These are phyloP conservation scores for Acrocephalus kingi DNA, from an alignment of 2,113 vertebrate genomes.

Conservation along the genomic window DNA sequence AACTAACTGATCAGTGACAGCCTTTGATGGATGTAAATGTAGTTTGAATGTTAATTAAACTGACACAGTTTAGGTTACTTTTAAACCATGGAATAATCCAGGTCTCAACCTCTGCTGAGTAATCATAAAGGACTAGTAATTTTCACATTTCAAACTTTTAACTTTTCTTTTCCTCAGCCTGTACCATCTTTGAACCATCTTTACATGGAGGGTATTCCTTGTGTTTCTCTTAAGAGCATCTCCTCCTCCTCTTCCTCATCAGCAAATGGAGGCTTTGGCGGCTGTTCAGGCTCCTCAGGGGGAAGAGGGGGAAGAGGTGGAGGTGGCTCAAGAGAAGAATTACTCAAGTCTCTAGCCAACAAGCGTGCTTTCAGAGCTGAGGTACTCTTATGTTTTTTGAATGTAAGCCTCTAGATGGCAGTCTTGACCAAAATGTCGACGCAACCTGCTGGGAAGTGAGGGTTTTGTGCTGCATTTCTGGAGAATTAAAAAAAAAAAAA, in stretches of 20 bases:
- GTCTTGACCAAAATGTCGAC: not conserved
- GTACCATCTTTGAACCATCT: slow-evolving; percentile 71
- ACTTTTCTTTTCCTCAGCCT: slow-evolving; percentile 44
- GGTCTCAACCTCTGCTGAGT: not conserved
- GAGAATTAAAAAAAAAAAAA: not conserved
- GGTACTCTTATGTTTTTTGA: slow-evolving; percentile 66
- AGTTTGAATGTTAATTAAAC: not conserved
- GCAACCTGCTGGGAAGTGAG: not conserved
- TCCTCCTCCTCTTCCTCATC: too few relatives aligned
- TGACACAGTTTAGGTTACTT: not conserved
- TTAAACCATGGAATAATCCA: not conserved
- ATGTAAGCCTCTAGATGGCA: slow-evolving; percentile 62
- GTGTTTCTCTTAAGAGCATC: slow-evolving; percentile 66
- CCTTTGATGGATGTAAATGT: not conserved
- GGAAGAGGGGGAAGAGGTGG: too few relatives aligned
- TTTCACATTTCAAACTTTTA: not conserved
- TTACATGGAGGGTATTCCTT: slow-evolving; percentile 70
- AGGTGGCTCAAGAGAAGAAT: slow-evolving; percentile 92
- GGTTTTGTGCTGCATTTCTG: not conserved
- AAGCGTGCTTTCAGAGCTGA: slow-evolving; percentile 84
- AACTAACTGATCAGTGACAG: not conserved
- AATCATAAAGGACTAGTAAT: not conserved
- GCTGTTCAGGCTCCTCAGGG: too few relatives aligned
- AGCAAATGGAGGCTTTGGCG: too few relatives aligned
- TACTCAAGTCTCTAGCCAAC: slow-evolving; percentile 91